These are phyloP conservation scores for Eilema griseolum DNA, from an alignment of 2,888 invertebrate genomes.

Conservation along the genomic window DNA sequence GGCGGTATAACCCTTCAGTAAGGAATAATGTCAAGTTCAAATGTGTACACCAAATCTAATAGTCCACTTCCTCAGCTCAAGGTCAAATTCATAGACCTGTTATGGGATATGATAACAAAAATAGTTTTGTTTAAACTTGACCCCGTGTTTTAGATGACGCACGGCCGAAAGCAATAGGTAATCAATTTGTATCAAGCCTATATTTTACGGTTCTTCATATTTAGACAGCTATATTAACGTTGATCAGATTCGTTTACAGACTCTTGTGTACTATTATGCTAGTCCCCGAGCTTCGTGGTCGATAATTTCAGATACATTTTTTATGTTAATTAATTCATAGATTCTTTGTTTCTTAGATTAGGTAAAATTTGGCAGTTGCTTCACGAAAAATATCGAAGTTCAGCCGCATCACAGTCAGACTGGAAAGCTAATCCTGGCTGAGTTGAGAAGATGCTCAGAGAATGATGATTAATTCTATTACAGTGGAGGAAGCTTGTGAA, in stretches of 20 bases:
- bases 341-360: too few relatives aligned
- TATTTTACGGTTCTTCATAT: too few relatives aligned
- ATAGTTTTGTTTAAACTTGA: conserved; percentile 2
- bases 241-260: not conserved
- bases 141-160: not conserved
- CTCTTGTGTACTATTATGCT: too few relatives aligned
- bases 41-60: conserved; percentile 4
- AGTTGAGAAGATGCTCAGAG: too few relatives aligned
- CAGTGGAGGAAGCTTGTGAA: too few relatives aligned
- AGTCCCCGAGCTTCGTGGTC: too few relatives aligned
- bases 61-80: conserved; percentile 12
- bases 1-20: conserved; percentile 9
- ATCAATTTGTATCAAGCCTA: not conserved
- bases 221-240: not conserved
- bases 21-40: conserved; percentile 11
- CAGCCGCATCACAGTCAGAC: too few relatives aligned
- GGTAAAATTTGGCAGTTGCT: too few relatives aligned
- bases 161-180: not conserved
- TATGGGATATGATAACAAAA: not conserved
- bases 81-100: conserved; percentile 8
- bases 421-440: too few relatives aligned
- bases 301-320: too few relatives aligned
- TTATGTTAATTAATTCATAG: not conserved
- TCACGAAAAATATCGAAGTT: too few relatives aligned
- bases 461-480: too few relatives aligned